A percentile compares a stretch with the other conserved stretches of the same genome.
phyloP scores from a whole-genome alignment of 2,888 invertebrate genomes.

The Oasisia sp. region DNA sequence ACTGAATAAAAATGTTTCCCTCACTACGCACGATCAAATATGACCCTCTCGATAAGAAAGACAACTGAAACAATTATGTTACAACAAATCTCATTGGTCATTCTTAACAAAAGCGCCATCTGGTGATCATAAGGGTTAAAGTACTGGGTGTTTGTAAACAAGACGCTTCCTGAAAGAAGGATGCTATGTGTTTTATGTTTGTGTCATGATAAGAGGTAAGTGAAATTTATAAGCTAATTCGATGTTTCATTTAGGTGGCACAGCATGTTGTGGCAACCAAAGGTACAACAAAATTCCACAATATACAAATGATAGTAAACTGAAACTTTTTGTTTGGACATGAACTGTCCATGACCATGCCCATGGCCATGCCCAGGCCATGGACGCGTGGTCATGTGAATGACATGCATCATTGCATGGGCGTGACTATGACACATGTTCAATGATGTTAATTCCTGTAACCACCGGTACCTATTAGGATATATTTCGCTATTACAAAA shows the following conservation, averaged over 20 bases:
- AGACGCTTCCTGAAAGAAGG: slow-evolving; percentile 4
- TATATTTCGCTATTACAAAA: too few species aligned
- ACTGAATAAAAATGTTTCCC: not conserved
- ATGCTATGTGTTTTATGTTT: not conserved
- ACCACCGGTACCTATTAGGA: too few species aligned
- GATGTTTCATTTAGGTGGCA: not conserved
- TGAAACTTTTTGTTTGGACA: not conserved
- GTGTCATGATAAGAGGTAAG: not conserved
- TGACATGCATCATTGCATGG: not conserved
- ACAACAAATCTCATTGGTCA: slow-evolving; percentile 1
- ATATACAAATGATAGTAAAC: not conserved
- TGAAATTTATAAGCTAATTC: not conserved
- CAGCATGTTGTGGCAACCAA: not conserved
- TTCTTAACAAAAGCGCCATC: not conserved
- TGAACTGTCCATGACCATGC: not conserved
- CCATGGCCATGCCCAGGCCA: not conserved
- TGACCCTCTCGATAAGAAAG: not conserved
- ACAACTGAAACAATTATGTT: slow-evolving; percentile 17
- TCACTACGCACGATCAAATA: slow-evolving; percentile 2
- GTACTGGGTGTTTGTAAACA: not conserved
- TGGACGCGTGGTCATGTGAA: not conserved
- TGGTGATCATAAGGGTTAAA: not conserved
- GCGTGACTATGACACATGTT: too few species aligned
- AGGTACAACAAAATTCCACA: not conserved
- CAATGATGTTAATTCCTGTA: too few species aligned